Percentiles rank a stretch among this genome's conserved stretches.
These are phyloP conservation scores for Struthidea cinerea DNA, from an alignment of 2,113 vertebrate species.

Conservation along the genomic window DNA sequence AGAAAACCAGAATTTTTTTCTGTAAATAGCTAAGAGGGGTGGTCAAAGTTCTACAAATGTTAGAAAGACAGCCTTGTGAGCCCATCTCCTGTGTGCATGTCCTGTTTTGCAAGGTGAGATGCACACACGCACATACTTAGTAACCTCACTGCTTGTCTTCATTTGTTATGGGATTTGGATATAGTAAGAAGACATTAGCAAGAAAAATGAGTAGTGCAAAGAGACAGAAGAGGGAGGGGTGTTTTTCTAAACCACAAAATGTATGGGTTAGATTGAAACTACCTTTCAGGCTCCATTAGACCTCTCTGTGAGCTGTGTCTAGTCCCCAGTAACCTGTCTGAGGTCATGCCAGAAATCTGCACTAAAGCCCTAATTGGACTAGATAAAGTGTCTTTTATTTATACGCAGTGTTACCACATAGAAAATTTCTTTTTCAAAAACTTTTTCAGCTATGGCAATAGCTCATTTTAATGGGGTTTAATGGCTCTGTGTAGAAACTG, in stretches of 20 bases:
- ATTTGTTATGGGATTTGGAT: not conserved
- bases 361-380: not conserved
- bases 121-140: not conserved
- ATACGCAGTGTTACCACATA: not conserved
- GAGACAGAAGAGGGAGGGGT: not conserved
- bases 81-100: rapidly evolving
- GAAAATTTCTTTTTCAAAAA: not conserved
- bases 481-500: not conserved
- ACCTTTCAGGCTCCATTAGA: not conserved
- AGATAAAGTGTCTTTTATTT: not conserved
- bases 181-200: not conserved
- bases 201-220: not conserved
- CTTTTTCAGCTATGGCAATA: not conserved
- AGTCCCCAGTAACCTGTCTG: not conserved
- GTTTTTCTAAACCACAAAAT: not conserved
- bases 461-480: not conserved
- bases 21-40: not conserved
- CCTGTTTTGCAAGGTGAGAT: not conserved
- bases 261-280: not conserved
- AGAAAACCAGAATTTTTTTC: not conserved
- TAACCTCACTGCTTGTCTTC: not conserved
- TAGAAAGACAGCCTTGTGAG: not conserved
- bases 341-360: not conserved
- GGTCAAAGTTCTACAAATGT: not conserved
- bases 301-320: not conserved